A percentile compares a stretch with the other conserved stretches of the same genome.
These are phyloP conservation scores for Acanthurus tractus DNA, from an alignment of 2,797 vertebrate genomes.

Conservation along the genomic window DNA sequence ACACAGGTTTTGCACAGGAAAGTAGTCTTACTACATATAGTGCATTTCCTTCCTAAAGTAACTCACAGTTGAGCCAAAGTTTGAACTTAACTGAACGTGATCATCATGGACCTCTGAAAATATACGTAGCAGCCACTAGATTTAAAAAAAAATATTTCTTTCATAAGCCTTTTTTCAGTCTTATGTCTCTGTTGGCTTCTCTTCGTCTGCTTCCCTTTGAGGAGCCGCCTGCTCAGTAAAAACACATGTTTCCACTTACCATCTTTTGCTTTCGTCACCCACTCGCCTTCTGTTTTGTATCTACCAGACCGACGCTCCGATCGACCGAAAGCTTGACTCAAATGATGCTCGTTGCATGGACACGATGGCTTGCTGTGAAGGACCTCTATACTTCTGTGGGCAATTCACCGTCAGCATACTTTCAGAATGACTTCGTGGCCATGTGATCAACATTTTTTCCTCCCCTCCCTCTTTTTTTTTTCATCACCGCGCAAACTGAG, in stretches of 20 bases:
- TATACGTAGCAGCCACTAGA: background rate
- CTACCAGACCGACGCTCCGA: slow-evolving; percentile 21
- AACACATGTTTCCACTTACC: slow-evolving; percentile 80
- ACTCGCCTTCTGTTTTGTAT: slow-evolving; percentile 52
- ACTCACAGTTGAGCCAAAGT: background rate
- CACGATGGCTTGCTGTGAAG: slow-evolving; percentile 15
- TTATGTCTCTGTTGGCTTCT: background rate
- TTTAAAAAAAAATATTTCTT: background rate
- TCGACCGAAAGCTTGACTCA: slow-evolving; percentile 31
- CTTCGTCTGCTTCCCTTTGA: slow-evolving; percentile 41
- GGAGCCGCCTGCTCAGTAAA: slow-evolving; percentile 37
- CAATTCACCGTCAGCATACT: slow-evolving; percentile 56
- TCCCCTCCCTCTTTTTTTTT: slow-evolving; percentile 35
- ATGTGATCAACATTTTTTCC: slow-evolving; percentile 71
- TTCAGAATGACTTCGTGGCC: slow-evolving; percentile 75
- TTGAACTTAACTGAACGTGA: background rate
- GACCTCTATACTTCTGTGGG: slow-evolving; percentile 45
- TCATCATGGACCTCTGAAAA: background rate
- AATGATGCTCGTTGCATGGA: slow-evolving; percentile 51
- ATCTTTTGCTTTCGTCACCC: slow-evolving; percentile 60
- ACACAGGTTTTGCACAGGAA: slow-evolving; percentile 20
- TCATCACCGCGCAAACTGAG: slow-evolving; percentile 40
- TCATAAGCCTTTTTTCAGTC: background rate
- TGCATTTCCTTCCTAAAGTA: slow-evolving; percentile 43
- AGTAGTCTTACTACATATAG: slow-evolving; percentile 16